phyloP scores from a whole-genome alignment of 2,113 vertebrate species.

The Salvelinus fontinalis region DNA sequence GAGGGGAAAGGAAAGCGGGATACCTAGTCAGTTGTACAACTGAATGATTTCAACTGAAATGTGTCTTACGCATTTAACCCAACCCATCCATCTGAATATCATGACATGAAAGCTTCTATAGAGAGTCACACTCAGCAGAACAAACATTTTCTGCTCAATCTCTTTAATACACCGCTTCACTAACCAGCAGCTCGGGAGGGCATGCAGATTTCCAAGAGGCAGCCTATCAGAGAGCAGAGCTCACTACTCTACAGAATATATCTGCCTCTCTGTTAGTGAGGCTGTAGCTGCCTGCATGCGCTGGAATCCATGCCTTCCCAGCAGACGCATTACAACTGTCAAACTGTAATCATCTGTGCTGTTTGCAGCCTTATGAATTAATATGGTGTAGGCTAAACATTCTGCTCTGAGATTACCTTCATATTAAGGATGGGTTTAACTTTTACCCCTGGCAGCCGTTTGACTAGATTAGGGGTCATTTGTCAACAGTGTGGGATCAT shows the following conservation, averaged over 20 bases:
- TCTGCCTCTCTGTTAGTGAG: constrained; percentile 7
- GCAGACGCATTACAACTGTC: background rate
- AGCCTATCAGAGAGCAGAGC: constrained; percentile 46
- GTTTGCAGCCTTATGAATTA: background rate
- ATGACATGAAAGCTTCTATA: no score
- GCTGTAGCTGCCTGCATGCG: background rate
- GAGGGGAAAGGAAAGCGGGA: background rate
- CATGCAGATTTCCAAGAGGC: constrained; percentile 11
- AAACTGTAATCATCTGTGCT: background rate
- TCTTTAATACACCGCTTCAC: background rate
- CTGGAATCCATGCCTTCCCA: background rate
- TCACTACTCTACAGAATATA: constrained; percentile 32
- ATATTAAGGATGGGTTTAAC: constrained; percentile 11
- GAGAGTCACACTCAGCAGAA: no score
- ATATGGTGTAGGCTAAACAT: background rate
- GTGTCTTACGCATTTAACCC: no score
- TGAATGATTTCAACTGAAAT: no score
- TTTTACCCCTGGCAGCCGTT: background rate
- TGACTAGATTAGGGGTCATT: constrained; percentile 23
- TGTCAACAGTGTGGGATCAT: constrained; percentile 22
- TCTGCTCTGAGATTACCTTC: constrained; percentile 16
- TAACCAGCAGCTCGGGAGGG: background rate
- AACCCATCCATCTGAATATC: no score
- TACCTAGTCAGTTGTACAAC: no score
- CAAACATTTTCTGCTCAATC: no score